Conservation (phyloP, 2,113 vertebrate species). For the Grammomys dolichurus region DNA sequence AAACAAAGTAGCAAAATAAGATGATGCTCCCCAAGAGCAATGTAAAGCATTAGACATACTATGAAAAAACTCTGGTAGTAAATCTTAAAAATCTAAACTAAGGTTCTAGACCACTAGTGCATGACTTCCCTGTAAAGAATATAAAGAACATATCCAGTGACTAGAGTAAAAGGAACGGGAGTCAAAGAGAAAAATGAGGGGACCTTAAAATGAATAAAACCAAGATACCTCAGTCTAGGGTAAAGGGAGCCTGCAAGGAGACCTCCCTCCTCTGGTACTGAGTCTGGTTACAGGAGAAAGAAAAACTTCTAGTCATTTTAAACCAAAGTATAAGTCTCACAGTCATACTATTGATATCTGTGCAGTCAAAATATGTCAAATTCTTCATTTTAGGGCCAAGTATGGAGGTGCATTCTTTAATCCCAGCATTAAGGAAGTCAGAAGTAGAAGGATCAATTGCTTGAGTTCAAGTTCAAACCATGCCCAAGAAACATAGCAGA, state of each 20-base stretch:
- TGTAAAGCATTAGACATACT: not conserved
- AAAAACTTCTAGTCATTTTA: not conserved
- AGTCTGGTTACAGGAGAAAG: not conserved
- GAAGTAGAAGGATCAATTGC: not conserved
- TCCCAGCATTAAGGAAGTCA: not conserved
- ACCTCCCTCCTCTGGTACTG: not conserved
- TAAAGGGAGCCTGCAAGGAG: not conserved
- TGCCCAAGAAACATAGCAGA: not conserved
- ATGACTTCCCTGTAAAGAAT: conserved; percentile 43
- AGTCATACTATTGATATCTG: not conserved
- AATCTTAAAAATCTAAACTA: conserved; percentile 11
- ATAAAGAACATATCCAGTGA: not conserved
- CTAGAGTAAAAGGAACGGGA: conserved; percentile 3
- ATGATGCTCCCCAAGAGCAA: not conserved
- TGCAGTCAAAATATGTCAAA: not conserved
- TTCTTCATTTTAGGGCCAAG: not conserved
- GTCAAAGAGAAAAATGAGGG: not conserved
- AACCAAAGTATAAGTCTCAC: not conserved
- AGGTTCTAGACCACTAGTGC: conserved; percentile 18
- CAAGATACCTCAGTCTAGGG: conserved; percentile 6
- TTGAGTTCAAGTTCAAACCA: not conserved
- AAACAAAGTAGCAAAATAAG: conserved; percentile 54
- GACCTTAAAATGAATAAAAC: not conserved
- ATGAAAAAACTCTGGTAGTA: conserved; percentile 16
- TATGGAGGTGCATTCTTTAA: not conserved